phyloP scores from a whole-genome alignment of 2,888 invertebrate genomes.

The Orchesella flavescens region DNA sequence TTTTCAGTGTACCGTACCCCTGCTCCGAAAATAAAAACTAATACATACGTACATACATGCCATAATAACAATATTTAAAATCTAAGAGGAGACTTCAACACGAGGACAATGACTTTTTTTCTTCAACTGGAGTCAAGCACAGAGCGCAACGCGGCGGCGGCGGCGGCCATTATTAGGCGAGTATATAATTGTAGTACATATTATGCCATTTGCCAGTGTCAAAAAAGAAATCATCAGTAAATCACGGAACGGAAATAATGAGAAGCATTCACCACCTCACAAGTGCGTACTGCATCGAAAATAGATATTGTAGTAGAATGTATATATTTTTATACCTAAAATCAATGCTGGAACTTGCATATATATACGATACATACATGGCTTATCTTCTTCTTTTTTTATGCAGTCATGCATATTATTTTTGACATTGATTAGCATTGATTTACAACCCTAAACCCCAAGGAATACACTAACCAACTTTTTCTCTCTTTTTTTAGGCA shows the following conservation, averaged over 20 bases:
- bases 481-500: constrained; percentile 26
- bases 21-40: constrained; percentile 53
- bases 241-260: constrained; percentile 14
- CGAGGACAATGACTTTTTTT: not conserved
- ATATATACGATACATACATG: too few relatives aligned
- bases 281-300: constrained; percentile 48
- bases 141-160: constrained; percentile 54
- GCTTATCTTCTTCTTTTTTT: too few relatives aligned
- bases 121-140: constrained; percentile 50
- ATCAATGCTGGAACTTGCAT: constrained; percentile 45
- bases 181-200: too few relatives aligned
- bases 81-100: not conserved
- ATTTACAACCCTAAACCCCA: constrained; percentile 52
- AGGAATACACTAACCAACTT: constrained; percentile 28
- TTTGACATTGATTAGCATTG: constrained; percentile 57
- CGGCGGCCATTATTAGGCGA: too few relatives aligned
- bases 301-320: constrained; percentile 41
- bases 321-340: constrained; percentile 26
- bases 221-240: constrained; percentile 24
- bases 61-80: constrained; percentile 10
- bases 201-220: constrained; percentile 23
- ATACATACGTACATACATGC: constrained; percentile 26
- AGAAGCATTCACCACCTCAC: constrained; percentile 46
- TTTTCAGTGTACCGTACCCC: constrained; percentile 45
- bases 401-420: constrained; percentile 42